Evolutionary conservation across 1,140 invertebrate genomes (phyloP).

Genomic region (Cydia fagiglandana): DNA sequence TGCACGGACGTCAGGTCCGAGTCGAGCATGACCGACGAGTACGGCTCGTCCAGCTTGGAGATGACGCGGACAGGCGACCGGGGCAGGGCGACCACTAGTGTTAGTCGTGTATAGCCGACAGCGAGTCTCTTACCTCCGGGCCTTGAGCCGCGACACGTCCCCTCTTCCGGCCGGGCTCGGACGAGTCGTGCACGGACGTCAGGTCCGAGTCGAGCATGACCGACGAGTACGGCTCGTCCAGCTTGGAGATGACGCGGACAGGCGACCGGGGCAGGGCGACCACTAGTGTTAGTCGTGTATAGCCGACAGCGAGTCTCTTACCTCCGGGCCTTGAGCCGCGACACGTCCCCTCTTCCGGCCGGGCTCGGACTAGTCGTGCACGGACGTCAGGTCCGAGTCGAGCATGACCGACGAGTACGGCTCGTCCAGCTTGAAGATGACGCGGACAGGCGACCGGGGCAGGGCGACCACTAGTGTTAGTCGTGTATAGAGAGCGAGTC

Average conservation of each 20-base stretch:
- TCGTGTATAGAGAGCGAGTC: neutral
- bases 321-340: slow-evolving; percentile 39
- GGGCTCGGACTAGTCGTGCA: slow-evolving; percentile 34
- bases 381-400: slow-evolving; percentile 43
- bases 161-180: slow-evolving; percentile 46
- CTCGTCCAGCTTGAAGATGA: slow-evolving; percentile 49
- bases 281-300: neutral
- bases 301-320: neutral
- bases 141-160: slow-evolving; percentile 47
- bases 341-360: slow-evolving; percentile 52
- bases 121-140: slow-evolving; percentile 14
- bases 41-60: slow-evolving; percentile 46
- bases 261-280: slow-evolving; percentile 36
- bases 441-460: slow-evolving; percentile 42
- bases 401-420: slow-evolving; percentile 35
- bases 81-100: slow-evolving; percentile 2
- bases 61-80: slow-evolving; percentile 48
- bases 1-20: slow-evolving; percentile 49
- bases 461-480: slow-evolving; percentile 57
- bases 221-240: slow-evolving; percentile 38
- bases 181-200: slow-evolving; percentile 42
- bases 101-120: neutral
- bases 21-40: slow-evolving; percentile 38
- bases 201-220: slow-evolving; percentile 47
- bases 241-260: slow-evolving; percentile 50